Evolutionary conservation across 2,888 invertebrate genomes (phyloP).

Genomic region (Mellilla xanthometata): DNA sequence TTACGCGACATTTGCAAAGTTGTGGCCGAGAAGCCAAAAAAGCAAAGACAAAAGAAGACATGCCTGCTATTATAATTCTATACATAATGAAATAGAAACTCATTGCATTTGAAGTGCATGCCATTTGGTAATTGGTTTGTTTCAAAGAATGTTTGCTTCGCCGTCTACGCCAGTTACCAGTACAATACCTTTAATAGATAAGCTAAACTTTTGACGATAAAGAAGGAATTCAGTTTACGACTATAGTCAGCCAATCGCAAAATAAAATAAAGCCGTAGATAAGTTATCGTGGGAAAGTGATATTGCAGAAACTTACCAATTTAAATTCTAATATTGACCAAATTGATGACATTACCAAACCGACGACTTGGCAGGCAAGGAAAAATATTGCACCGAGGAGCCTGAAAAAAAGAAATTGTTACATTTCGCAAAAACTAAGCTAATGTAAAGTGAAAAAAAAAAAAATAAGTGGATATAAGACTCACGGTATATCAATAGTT

Average conservation of each 20-base stretch:
- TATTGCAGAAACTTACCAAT: conserved; percentile 11
- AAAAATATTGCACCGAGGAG: conserved; percentile 18
- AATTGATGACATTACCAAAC: conserved; percentile 4
- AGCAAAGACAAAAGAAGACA: too few relatives aligned
- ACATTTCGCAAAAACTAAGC: too few relatives aligned
- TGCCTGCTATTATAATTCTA: too few relatives aligned
- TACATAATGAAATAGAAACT: too few relatives aligned
- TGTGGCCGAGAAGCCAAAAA: too few relatives aligned
- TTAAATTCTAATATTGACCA: conserved; percentile 13
- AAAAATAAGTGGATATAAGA: too few relatives aligned
- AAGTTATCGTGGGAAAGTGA: conserved; percentile 5
- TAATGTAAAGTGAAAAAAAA: too few relatives aligned
- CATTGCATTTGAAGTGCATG: too few relatives aligned
- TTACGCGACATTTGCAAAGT: too few relatives aligned
- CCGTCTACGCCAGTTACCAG: neutral
- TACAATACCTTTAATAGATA: too few relatives aligned
- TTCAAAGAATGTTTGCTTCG: neutral
- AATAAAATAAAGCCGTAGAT: neutral
- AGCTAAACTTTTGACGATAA: neutral
- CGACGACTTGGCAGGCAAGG: conserved; percentile 11
- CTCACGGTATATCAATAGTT: conserved; percentile 23
- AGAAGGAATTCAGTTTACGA: neutral
- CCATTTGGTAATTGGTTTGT: neutral
- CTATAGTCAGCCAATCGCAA: neutral
- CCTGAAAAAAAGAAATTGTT: too few relatives aligned